Base-by-base conservation (phyloP, 2,888 invertebrate genomes). In the Drosophila rubida region DNA sequence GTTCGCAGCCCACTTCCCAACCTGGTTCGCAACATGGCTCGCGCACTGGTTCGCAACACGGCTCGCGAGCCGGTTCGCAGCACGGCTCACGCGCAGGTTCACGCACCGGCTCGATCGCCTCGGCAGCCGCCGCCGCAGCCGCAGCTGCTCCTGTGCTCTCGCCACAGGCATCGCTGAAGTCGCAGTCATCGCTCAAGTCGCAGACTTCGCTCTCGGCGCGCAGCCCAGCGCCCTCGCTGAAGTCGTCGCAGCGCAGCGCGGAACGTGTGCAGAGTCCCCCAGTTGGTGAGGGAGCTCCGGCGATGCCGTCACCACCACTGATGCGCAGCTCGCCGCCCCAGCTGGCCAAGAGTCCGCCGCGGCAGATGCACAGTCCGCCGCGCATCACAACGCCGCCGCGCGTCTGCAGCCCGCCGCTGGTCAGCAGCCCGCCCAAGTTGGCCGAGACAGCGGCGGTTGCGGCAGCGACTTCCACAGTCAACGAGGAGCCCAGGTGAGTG, bases 291-390 rank as follows among this genome's bases (percentile, higher is more conserved):
- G 73, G 90, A 16, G 88, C 90, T 7, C 90, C 90, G 55, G 73
- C 70, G 1, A 90, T 90, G 90, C 90, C 90, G 27, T 90, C 90
- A 48, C 90, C 90, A 0, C 90, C 90, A 1, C 35, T 73, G 23
- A 84, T 85, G 79, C 89, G 90, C 62, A 90, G 89, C 46, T 81
- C 89, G n/a, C 89, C 90, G 4, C 73, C 80, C 2, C 70, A 81
- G 23, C 32, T 80, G 16, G 62, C 69, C 50, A 89, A 83, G 55
- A 87, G 83, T 67, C 83, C 89, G 14, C 83, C 86, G 4, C 80
- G 69, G 6, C 78, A 82, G 42, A 90, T 90, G 89, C 89, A 90
- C 59, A 90, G 90, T 62, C 90, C 90, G 35, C 90, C 90, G 5
- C 75, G 78, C 44, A 83, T 90, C 6, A 89, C 89, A 1, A 90